Evolutionary conservation across 2,888 invertebrate species (phyloP).

Genomic region (Megastigmus dorsalis): DNA sequence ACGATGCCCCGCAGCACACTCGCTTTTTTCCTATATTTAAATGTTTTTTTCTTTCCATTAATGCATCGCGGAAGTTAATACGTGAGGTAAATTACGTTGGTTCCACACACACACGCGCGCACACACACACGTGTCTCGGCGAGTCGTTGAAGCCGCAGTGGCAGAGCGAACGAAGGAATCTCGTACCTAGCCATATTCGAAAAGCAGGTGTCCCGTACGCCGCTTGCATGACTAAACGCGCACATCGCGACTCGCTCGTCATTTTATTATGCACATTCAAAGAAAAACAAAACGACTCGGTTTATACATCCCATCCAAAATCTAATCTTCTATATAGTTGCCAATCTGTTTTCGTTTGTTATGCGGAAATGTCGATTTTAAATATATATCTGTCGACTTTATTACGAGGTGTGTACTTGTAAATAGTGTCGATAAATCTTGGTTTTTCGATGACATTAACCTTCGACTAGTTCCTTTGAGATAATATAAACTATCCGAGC

Average conservation of each 20-base stretch:
- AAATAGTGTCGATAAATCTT: no score
- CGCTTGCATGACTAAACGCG: constrained; percentile 53
- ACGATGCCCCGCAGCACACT: not conserved
- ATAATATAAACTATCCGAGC: no score
- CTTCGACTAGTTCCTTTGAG: no score
- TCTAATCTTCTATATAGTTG: no score
- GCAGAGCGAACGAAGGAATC: constrained; percentile 61
- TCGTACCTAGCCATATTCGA: constrained; percentile 64
- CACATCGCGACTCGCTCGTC: constrained; percentile 16
- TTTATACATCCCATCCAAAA: constrained; percentile 4
- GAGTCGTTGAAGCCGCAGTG: constrained; percentile 43
- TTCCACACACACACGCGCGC: not conserved
- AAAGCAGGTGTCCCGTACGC: constrained; percentile 65
- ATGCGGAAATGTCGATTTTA: no score
- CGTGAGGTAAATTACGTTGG: constrained; percentile 47
- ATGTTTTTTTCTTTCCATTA: constrained; percentile 12
- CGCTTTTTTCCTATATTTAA: constrained; percentile 17
- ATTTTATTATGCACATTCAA: constrained; percentile 11
- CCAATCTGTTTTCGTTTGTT: no score
- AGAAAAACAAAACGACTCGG: not conserved
- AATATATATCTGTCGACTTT: no score
- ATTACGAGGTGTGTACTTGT: no score
- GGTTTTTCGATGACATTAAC: no score
- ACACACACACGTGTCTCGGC: not conserved
- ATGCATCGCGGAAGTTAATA: constrained; percentile 45